Evolutionary conservation across 2,113 vertebrate genomes (phyloP), one percentile per base, ranked within the genome.

Genomic region (Mobula hypostoma): DNA sequence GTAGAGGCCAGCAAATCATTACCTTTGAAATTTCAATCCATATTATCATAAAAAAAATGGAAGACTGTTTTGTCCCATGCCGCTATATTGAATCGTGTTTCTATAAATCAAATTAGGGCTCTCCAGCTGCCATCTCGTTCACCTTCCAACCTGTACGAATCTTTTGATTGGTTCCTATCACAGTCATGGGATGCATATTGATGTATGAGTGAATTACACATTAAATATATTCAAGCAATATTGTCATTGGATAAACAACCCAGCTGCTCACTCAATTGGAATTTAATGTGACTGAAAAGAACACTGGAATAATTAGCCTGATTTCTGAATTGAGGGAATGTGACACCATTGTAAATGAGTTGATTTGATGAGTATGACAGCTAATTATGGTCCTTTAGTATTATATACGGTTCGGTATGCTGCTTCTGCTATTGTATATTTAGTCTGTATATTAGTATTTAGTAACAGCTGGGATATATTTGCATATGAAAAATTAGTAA

Each of bases 1-100:
- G 0, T 74, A 93, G 91, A 70, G 91, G 91, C 4, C 91, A 93
- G 91, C 91, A 93, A 76, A 93, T 74, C 68, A 15, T 76, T 93
- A 76, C 12, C 9, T 74, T 93, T 93, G 61, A 90, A 66, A 32
- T 90, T 7, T 66, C n/a, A 29, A 93, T 12, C n/a, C 21, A 74
- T 2, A 12, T 72, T 74, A 72, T 48, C 70, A 48, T 29, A 7
- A 74, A 1, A 48, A 4, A 40, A 74, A 5, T 12, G 68, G 68
- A 76, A 21, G 19, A 56, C 70, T 93, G 29, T 77, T 12, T 40
- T 70, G 61, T 36, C n/a, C 68, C n/a, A 56, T 19, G n/a, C 5
- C 29, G 32, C n/a, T 90, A n/a, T n/a, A 29, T 29, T 27, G 82
- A 87, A 87, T 21, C 56, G 61, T 27, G 1, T 48, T 48, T 48